A percentile compares a stretch with the other conserved stretches of the same genome.
phyloP scores from a whole-genome alignment of 1,140 invertebrate species.

The Polyergus mexicanus region DNA sequence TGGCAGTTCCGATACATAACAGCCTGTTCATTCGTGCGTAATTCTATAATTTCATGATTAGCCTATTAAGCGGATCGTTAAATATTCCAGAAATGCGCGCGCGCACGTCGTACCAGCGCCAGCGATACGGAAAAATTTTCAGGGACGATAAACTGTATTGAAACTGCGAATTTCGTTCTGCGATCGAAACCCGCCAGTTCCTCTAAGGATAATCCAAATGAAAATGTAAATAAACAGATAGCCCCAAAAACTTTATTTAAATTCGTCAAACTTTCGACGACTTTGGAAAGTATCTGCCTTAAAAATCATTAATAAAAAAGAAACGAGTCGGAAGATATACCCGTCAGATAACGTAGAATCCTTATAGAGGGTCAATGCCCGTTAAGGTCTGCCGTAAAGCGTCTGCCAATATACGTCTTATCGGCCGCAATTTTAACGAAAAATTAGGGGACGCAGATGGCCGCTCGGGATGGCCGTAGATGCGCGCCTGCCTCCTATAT shows the following conservation, averaged over 20 bases:
- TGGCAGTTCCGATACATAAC: slow-evolving; percentile 42
- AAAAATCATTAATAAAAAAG: neutral
- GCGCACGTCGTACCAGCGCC: neutral
- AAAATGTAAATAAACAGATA: neutral
- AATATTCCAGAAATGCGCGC: slow-evolving; percentile 64
- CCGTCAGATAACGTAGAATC: neutral
- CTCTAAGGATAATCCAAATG: neutral
- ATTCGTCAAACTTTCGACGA: neutral
- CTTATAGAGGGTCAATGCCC: neutral
- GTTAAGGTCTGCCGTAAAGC: neutral
- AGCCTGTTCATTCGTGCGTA: slow-evolving; percentile 13
- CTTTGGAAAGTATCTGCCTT: neutral
- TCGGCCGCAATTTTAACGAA: slow-evolving; percentile 63
- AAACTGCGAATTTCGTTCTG: neutral
- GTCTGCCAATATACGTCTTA: slow-evolving; percentile 70
- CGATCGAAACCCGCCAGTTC: neutral
- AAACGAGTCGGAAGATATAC: neutral
- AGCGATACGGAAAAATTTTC: slow-evolving; percentile 52
- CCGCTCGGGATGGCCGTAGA: slow-evolving; percentile 4
- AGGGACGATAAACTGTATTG: neutral
- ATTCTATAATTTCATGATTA: slow-evolving; percentile 67
- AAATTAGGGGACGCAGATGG: slow-evolving; percentile 66
- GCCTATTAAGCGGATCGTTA: slow-evolving; percentile 69
- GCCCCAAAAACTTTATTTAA: neutral
- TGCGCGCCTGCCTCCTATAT: slow-evolving; percentile 32